Evolutionary conservation across 2,888 invertebrate species (phyloP).

Genomic region (Zaprionus obscuricornis): DNA sequence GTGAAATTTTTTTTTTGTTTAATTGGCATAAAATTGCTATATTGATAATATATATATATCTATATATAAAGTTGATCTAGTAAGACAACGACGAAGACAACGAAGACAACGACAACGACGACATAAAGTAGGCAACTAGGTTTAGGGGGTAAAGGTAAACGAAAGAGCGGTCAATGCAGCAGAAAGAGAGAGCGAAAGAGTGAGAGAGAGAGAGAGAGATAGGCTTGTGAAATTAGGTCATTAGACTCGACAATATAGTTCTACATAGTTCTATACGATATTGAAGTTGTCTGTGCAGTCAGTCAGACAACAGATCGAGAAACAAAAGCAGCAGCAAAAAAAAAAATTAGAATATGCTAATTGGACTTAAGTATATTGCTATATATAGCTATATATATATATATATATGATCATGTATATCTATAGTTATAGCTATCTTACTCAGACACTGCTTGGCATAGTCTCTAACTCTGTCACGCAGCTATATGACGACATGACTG

Average conservation of each 20-base stretch:
- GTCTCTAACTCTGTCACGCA: too few species aligned
- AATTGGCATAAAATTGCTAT: constrained; percentile 23
- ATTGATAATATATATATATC: constrained; percentile 16
- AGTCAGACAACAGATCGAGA: constrained; percentile 37
- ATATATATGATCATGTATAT: neutral
- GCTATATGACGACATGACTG: neutral
- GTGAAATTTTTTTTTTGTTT: constrained; percentile 28
- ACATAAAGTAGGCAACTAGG: too few species aligned
- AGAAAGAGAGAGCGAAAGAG: neutral
- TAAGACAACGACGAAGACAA: too few species aligned
- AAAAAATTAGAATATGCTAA: constrained; percentile 72
- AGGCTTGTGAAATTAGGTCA: constrained; percentile 61
- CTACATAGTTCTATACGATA: neutral
- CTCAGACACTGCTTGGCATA: too few species aligned
- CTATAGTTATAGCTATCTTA: too few species aligned
- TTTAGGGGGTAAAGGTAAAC: too few species aligned
- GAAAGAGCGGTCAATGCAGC: constrained; percentile 15
- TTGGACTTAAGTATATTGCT: constrained; percentile 41
- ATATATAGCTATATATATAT: neutral
- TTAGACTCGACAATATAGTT: constrained; percentile 31
- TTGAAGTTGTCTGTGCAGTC: constrained; percentile 25
- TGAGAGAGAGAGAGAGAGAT: neutral
- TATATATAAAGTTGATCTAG: constrained; percentile 6
- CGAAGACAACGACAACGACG: too few species aligned
- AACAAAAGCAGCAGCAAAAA: constrained; percentile 4